Evolutionary conservation across 2,888 invertebrate genomes (phyloP).

Genomic region (Drosophila parthenogenetica): DNA sequence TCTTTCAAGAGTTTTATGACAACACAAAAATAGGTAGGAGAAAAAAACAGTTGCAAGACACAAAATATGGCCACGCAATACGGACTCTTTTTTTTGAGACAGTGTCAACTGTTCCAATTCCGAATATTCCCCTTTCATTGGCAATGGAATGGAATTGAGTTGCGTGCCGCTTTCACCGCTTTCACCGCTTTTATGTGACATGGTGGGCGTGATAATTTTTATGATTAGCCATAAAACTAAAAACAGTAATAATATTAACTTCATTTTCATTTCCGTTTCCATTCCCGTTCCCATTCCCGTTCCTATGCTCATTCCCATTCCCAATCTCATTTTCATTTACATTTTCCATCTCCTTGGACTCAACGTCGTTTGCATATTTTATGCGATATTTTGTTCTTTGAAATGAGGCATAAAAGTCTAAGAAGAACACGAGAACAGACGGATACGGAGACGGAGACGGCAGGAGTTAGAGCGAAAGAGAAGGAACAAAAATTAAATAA

Average conservation of each 20-base stretch:
- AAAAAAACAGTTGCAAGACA: slow-evolving; percentile 5
- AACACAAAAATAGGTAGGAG: not conserved
- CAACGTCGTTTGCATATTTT: slow-evolving; percentile 65
- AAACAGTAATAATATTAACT: slow-evolving; percentile 79
- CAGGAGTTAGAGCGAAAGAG: not conserved
- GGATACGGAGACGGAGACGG: not conserved
- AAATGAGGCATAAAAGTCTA: slow-evolving; percentile 31
- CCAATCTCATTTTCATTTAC: slow-evolving; percentile 7
- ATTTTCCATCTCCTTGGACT: slow-evolving; percentile 30
- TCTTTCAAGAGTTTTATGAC: slow-evolving; percentile 42
- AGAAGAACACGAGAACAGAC: slow-evolving; percentile 4
- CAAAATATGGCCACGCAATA: slow-evolving; percentile 20
- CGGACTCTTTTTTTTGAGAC: slow-evolving; percentile 9
- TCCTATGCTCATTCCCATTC: slow-evolving; percentile 14
- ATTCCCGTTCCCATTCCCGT: slow-evolving; percentile 25
- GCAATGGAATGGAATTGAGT: slow-evolving; percentile 6
- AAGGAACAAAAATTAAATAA: slow-evolving; percentile 37
- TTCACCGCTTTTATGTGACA: slow-evolving; percentile 55
- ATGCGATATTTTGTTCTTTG: slow-evolving; percentile 37
- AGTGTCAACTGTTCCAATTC: slow-evolving; percentile 24
- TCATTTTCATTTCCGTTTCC: slow-evolving; percentile 68
- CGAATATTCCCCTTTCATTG: not conserved
- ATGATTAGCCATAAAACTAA: slow-evolving; percentile 79
- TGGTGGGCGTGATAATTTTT: slow-evolving; percentile 79
- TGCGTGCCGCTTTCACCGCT: slow-evolving; percentile 56